A percentile compares a stretch with the other conserved stretches of the same genome.
Evolutionary conservation across 2,113 vertebrate genomes (phyloP).

Genomic region (Panthera tigris): DNA sequence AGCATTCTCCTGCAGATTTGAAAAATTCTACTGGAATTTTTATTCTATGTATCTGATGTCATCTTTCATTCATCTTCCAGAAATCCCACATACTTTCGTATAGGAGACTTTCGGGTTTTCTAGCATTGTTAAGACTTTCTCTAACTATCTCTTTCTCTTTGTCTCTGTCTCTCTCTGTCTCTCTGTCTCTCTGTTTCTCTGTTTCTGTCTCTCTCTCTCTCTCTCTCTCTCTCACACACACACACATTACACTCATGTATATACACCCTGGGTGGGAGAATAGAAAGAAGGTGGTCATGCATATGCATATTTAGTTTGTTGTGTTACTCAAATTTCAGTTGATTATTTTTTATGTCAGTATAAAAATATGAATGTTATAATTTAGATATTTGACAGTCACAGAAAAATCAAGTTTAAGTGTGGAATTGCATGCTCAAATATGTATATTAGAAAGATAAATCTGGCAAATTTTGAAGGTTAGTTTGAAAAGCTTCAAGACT

Average conservation of each 20-base stretch:
- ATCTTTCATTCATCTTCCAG: not conserved
- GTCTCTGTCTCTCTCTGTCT: not conserved
- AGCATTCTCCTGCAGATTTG: not conserved
- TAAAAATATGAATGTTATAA: not conserved
- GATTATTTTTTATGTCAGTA: not conserved
- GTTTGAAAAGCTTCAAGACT: not conserved
- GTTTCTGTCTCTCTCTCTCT: not conserved
- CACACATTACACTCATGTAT: not conserved
- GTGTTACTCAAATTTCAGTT: not conserved
- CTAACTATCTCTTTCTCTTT: no score
- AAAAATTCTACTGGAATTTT: not conserved
- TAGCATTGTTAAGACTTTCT: not conserved
- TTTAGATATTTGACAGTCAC: not conserved
- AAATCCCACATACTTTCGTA: not conserved
- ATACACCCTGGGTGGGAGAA: fast-evolving
- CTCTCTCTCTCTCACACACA: not conserved
- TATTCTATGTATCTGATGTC: not conserved
- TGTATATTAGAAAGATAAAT: not conserved
- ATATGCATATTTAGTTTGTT: not conserved
- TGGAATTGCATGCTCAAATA: not conserved
- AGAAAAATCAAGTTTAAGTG: not conserved
- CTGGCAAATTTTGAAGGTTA: not conserved
- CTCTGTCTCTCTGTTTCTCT: not conserved
- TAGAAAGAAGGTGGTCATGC: not conserved
- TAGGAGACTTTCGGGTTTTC: not conserved